Evolutionary conservation across 2,888 invertebrate genomes (phyloP).

Genomic region (Choreutis nemorana): DNA sequence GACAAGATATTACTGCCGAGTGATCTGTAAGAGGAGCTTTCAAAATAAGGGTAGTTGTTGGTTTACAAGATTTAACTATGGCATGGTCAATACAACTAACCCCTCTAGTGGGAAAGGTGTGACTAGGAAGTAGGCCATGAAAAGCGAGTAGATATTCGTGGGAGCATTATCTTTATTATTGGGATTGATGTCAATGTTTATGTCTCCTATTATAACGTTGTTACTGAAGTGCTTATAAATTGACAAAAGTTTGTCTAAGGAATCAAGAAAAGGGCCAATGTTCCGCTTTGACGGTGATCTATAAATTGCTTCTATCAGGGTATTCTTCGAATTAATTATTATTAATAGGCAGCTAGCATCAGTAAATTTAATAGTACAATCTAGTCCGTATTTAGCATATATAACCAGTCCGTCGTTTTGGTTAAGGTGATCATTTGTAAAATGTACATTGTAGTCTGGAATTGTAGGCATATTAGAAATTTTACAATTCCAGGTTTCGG

Average conservation of each 20-base stretch:
- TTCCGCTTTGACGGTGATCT: conserved; percentile 10
- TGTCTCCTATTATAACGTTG: conserved; percentile 10
- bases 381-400: too few species aligned
- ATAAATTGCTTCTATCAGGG: conserved; percentile 9
- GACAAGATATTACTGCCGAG: conserved; percentile 5
- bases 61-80: conserved; percentile 4
- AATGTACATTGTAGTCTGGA: too few species aligned
- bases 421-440: too few species aligned
- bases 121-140: conserved; percentile 8
- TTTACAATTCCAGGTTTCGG: too few species aligned
- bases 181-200: conserved; percentile 9
- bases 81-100: conserved; percentile 9
- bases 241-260: conserved; percentile 8
- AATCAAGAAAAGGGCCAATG: conserved; percentile 6
- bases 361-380: too few species aligned
- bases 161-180: conserved; percentile 2
- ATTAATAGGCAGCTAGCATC: conserved; percentile 8
- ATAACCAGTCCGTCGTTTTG: too few species aligned
- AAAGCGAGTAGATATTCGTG: conserved; percentile 8
- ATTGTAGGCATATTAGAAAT: too few species aligned
- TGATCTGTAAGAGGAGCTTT: conserved; percentile 8
- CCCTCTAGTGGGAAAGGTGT: conserved; percentile 4
- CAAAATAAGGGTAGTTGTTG: conserved; percentile 4
- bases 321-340: conserved; percentile 4
- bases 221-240: conserved; percentile 5